Base-by-base conservation (phyloP, 2,888 invertebrate species). In the Euplagia quadripunctaria region DNA sequence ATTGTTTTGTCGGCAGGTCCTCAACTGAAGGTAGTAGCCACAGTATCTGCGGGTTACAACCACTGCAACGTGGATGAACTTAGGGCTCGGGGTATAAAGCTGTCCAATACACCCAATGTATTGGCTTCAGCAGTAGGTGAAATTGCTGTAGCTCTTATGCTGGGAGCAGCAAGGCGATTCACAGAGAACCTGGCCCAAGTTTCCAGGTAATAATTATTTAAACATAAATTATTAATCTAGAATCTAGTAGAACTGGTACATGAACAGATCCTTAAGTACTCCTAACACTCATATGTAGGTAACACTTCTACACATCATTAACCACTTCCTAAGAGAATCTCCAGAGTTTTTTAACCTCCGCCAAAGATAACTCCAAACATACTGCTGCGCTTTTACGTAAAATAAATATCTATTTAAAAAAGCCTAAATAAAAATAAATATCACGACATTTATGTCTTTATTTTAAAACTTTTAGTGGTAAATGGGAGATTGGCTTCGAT, bases 11-110 rank as follows among this genome's bases (percentile, higher is more conserved):
- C 31, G 7, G 31, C 84, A 95, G 98, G 98, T 1, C 96, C 97
- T 0, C 96, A 97, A 72, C 90, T 99, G 71, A 98, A 98, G 91
- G 96, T 98, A 0, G 96, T 99, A 8, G 97, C 97, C 0, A 97
- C 98, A 0, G 98, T 98, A 96, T 98, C 99, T 0, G 98, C 98
- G 0, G 99, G 99, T 41, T 97, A 97, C 90, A 98, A 99, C 90
- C 98, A 98, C 86, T 97, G 99, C 78, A 98, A 99, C 88, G 88
- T 98, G 8, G 94, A 96, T 0, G 98, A 97, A 90, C 95, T 99
- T 49, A 97, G 97, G 88, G 96, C 96, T 64, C 96, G 97, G 49
- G 97, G 97, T 43, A 98, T 99, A 84, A 97, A 97, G 77, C 94
- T 99, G 9, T 97, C 98, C 0, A 97, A 98, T 90, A 98, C 99